These are phyloP conservation scores for Scartelaos histophorus DNA, from an alignment of 2,113 vertebrate species.

Conservation along the genomic window DNA sequence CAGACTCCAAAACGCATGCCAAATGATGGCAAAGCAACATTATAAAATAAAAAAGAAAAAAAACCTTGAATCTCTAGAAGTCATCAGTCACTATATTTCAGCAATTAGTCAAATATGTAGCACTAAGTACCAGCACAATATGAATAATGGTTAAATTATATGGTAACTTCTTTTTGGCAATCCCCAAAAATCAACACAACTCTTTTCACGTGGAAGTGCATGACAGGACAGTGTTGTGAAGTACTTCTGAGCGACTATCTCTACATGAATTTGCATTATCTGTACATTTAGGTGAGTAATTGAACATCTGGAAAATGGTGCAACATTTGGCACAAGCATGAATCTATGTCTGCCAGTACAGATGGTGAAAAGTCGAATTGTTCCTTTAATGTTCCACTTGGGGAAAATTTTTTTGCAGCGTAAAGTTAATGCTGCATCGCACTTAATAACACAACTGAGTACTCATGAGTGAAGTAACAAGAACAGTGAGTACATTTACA, in stretches of 20 bases:
- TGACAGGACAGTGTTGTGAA: not conserved
- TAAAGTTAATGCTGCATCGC: not conserved
- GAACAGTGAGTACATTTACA: not conserved
- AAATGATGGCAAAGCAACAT: too few relatives aligned
- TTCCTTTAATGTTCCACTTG: not conserved
- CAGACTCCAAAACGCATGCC: too few relatives aligned
- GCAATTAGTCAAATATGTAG: too few relatives aligned
- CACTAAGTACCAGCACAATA: too few relatives aligned
- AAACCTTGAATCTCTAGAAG: too few relatives aligned
- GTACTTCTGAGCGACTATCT: not conserved
- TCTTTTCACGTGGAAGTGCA: not conserved
- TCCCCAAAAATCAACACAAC: not conserved
- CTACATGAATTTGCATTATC: not conserved
- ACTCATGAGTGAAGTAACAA: not conserved
- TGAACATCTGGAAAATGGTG: not conserved
- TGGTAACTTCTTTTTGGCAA: not conserved
- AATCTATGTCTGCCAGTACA: not conserved
- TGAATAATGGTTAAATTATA: not conserved
- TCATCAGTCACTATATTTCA: too few relatives aligned
- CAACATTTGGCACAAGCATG: not conserved
- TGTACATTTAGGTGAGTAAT: not conserved
- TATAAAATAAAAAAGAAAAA: too few relatives aligned
- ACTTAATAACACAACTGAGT: not conserved
- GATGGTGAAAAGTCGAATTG: not conserved
- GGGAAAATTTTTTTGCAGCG: not conserved